Percentiles rank a stretch among this genome's conserved stretches.
Evolutionary conservation across 2,797 vertebrate species (phyloP).

Genomic region (Morelia viridis): DNA sequence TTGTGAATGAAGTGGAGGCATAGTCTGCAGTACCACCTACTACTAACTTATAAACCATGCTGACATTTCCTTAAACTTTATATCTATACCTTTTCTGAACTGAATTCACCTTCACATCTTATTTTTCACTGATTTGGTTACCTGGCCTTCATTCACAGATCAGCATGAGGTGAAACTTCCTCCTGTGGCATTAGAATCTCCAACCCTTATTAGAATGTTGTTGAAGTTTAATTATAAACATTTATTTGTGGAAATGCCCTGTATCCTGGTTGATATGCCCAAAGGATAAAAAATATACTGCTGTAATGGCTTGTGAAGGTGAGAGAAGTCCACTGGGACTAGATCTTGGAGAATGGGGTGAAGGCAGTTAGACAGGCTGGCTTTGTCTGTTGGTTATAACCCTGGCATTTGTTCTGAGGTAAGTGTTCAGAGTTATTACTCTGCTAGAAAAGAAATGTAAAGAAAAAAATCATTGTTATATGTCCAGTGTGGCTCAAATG

Average conservation of each 20-base stretch:
- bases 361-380: background rate
- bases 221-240: background rate
- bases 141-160: background rate
- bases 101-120: background rate
- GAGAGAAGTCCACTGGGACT: background rate
- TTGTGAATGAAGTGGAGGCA: background rate
- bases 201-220: background rate
- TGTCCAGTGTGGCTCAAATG: background rate
- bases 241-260: background rate
- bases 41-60: background rate
- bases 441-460: background rate
- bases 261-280: background rate
- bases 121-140: background rate
- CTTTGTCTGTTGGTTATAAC: background rate
- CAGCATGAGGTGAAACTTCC: background rate
- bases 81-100: background rate
- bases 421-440: background rate
- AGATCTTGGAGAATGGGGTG: background rate
- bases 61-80: background rate
- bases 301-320: background rate
- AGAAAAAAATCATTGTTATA: background rate
- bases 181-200: background rate
- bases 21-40: background rate
- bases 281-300: background rate
- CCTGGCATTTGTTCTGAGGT: background rate